phyloP scores from a whole-genome alignment of 2,888 invertebrate species.

The Idaea straminata region DNA sequence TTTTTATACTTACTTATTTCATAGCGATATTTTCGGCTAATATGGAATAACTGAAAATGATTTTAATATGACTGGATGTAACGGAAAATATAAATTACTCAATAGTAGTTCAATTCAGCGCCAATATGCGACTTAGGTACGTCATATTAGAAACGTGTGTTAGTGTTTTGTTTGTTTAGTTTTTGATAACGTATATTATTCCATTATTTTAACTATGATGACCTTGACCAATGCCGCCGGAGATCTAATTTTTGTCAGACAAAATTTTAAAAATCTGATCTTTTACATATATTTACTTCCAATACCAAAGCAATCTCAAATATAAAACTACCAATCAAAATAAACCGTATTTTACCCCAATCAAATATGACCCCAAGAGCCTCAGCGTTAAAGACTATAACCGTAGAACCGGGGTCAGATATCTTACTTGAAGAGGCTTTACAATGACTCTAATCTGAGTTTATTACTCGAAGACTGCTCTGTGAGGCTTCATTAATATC shows the following conservation, averaged over 20 bases:
- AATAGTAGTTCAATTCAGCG: not conserved
- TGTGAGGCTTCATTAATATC: constrained; percentile 55
- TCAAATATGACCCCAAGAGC: not conserved
- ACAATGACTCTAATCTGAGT: constrained; percentile 57
- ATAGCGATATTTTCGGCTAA: constrained; percentile 5
- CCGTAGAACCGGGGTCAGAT: constrained; percentile 1
- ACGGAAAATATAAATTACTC: not conserved
- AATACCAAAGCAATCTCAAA: constrained; percentile 9
- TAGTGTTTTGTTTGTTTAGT: not conserved
- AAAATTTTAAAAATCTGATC: too few species aligned
- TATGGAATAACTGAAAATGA: not conserved
- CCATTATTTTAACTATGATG: too few species aligned
- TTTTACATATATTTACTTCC: constrained; percentile 2
- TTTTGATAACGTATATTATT: not conserved
- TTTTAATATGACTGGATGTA: constrained; percentile 3
- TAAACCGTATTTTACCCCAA: not conserved
- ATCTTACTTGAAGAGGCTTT: constrained; percentile 37
- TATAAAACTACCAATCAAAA: not conserved
- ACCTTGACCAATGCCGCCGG: too few species aligned
- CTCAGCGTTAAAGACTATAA: not conserved
- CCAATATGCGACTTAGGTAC: not conserved
- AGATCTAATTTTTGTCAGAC: too few species aligned
- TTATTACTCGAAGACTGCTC: constrained; percentile 49
- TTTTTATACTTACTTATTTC: constrained; percentile 10
- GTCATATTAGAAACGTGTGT: too few species aligned